Evolutionary conservation across 2,113 vertebrate genomes (phyloP).

Genomic region (Corythaixoides concolor): DNA sequence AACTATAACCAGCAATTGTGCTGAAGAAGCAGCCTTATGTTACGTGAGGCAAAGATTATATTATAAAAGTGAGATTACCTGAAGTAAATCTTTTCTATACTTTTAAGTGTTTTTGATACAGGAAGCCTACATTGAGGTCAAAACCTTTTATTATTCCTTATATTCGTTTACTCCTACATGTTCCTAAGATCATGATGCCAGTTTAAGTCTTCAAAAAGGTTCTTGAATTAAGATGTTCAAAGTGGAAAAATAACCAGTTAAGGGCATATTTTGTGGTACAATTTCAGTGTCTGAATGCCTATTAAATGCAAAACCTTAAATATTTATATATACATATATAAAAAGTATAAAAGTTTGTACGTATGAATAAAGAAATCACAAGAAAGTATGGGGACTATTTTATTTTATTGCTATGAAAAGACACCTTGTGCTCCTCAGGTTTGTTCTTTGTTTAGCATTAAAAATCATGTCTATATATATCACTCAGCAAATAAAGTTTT

Average conservation of each 20-base stretch:
- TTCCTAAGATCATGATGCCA: neutral
- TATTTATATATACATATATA: neutral
- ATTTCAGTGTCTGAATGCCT: neutral
- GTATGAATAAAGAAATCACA: neutral
- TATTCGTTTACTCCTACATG: neutral
- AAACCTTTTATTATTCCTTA: neutral
- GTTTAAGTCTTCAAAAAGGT: neutral
- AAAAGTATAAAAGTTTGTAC: neutral
- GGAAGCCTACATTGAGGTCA: neutral
- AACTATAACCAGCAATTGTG: neutral
- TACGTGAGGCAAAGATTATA: neutral
- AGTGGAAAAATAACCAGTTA: neutral
- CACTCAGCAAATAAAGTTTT: neutral
- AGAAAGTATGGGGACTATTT: neutral
- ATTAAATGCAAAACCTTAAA: neutral
- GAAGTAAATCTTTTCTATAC: neutral
- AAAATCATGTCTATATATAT: neutral
- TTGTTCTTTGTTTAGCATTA: neutral
- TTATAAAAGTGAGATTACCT: neutral
- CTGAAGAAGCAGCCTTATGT: neutral
- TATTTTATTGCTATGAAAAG: neutral
- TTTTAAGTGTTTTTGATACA: neutral
- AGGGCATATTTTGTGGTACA: neutral
- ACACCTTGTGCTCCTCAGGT: neutral
- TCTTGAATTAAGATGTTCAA: neutral